Base-by-base conservation (phyloP, 2,888 invertebrate species). In the Molorchus minor region DNA sequence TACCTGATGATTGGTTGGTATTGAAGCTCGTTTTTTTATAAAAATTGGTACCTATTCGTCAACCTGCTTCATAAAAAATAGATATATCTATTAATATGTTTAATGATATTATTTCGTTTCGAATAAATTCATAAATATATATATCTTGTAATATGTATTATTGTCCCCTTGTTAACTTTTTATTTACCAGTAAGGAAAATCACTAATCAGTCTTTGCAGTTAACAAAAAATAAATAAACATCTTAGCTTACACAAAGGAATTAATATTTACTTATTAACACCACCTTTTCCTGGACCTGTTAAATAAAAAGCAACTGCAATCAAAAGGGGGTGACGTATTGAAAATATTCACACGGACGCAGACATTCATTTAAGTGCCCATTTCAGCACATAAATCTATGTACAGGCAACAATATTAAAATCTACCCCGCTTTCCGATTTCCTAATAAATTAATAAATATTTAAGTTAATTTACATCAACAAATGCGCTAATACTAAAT, bases 111-210 rank as follows among this genome's bases (percentile, higher is more conserved):
- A 54, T 65, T 61, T 51, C 17, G n/a, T 55, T 36, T 38, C 46
- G 33, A 19, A 44, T 36, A 35, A n/a, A n/a, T n/a, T n/a, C 47
- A 58, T 21, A 41, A 45, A 35, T 44, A 62, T 44, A 45, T 59
- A 45, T 33, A 33, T 33, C 4, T 25, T 25, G 25, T 25, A 33
- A 33, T 46, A 52, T 58, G 21, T 54, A 65, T 71, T 73, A 72
- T 73, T 71, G 73, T 73, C 73, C 65, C 66, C 63, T 65, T 67
- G 63, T 65, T 59, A 68, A 58, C 58, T 71, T 67, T 70, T 68
- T 69, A 70, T 65, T 63, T 69, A 66, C 59, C 69, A 65, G 67
- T 56, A 61, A 60, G 65, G 62, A 67, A 66, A 57, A 52, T 51
- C 43, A 61, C 62, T 55, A 62, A 46, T 57, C 60, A 62, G 56